Conservation (phyloP, 2,888 invertebrate genomes). For the Nemurella pictetii region DNA sequence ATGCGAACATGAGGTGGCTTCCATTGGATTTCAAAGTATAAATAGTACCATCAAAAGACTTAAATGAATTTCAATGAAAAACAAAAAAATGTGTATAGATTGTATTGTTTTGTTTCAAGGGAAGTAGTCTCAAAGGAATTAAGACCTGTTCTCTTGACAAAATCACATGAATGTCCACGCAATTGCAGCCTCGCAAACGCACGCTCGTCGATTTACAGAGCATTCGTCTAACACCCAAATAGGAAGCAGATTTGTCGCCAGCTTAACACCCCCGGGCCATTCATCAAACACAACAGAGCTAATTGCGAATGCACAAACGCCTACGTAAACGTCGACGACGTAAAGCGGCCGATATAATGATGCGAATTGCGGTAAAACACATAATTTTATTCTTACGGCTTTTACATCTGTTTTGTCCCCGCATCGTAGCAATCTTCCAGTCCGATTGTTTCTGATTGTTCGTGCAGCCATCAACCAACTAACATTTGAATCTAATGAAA, state of each 20-base stretch:
- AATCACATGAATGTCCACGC: no score
- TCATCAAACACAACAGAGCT: not conserved
- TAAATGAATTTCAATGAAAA: no score
- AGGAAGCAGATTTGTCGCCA: not conserved
- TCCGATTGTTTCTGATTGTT: constrained; percentile 1
- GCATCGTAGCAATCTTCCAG: not conserved
- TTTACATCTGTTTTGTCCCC: not conserved
- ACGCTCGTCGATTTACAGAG: no score
- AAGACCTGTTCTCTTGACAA: no score
- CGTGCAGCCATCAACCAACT: not conserved
- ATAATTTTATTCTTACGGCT: not conserved
- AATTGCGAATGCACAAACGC: not conserved
- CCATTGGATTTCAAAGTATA: not conserved
- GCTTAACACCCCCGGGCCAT: not conserved
- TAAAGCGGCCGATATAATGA: not conserved
- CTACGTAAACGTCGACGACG: not conserved
- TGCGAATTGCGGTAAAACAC: not conserved
- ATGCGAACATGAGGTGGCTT: not conserved
- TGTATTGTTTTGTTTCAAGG: no score
- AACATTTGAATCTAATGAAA: not conserved
- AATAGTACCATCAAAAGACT: not conserved
- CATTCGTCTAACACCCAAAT: no score
- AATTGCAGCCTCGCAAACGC: no score
- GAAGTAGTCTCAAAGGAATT: no score
- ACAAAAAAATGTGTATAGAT: no score